Base-by-base conservation (phyloP, 2,113 vertebrate genomes). In the Illadopsis cleaveri region DNA sequence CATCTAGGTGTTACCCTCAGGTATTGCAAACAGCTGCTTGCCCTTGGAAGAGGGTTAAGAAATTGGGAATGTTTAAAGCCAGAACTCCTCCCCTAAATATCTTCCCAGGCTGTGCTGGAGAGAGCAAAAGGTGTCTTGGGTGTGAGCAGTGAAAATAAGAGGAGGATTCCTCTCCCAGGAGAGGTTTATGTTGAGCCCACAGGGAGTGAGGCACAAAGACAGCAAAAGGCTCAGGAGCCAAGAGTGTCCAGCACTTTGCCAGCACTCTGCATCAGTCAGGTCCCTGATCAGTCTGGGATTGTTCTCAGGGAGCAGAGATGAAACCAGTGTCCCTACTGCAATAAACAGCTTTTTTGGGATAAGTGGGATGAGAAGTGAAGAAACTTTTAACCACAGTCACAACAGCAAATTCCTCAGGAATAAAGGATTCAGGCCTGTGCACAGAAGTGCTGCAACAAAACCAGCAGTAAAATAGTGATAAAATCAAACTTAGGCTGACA, bases 301-400 rank as follows among this genome's bases (percentile, higher is more conserved):
- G 2, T 15, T 64, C 82, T 51, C 48, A 44, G n/a, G 51, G 0
- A 69, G 19, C 50, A 80, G 70, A 66, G 45, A 31, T 22, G 3
- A 61, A 72, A 50, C 2, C 57, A 51, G 51, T 18, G 25, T 27
- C 4, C 54, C 28, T 17, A 4, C 17, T 56, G 65, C 44, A 90
- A 86, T 44, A 58, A 69, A 21, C 8, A 57, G 24, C 1, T 38
- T 12, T 33, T 82, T 48, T 10, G 4, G 40, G 50, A 10, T 33
- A 15, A 76, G 9, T 1, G 6, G 75, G 27, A 28, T 24, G 31
- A 50, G 71, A 86, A 75, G 22, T 27, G 44, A 71, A 80, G 38
- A 45, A 75, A 77, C 14, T 10, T 61, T 27, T 27, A 54, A 15
- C 12, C 27, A 31, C 0, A 0, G 3, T 38, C 53, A 44, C 50